Conservation (phyloP, 2,888 invertebrate species). For the Hydrotaea diabolus region DNA sequence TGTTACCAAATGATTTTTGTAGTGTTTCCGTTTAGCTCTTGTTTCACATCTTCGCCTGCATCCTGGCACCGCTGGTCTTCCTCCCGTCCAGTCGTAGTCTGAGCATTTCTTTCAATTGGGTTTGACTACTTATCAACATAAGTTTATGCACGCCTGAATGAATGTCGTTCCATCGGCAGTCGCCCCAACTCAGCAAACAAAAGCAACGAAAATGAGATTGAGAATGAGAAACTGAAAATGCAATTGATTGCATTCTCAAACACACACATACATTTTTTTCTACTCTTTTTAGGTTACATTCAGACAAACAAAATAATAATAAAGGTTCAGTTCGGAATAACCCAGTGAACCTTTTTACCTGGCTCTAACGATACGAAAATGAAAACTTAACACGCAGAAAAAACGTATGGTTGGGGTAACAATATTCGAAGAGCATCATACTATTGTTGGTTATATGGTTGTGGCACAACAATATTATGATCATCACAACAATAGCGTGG, state of each 20-base stretch:
- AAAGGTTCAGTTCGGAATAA: background rate
- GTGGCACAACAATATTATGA: too few relatives aligned
- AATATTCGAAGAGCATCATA: too few relatives aligned
- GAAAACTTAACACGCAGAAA: too few relatives aligned
- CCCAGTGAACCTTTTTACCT: background rate
- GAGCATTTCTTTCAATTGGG: conserved; percentile 30
- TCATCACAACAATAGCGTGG: too few relatives aligned
- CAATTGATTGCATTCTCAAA: conserved; percentile 24
- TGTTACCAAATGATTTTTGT: conserved; percentile 11
- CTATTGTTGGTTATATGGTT: too few relatives aligned
- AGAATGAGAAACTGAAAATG: conserved; percentile 16
- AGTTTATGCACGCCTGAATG: conserved; percentile 64
- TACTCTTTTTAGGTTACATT: background rate
- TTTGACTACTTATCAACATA: conserved; percentile 66
- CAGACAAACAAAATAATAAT: conserved; percentile 10
- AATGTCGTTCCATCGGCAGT: conserved; percentile 48
- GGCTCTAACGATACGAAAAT: too few relatives aligned
- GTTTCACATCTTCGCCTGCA: background rate
- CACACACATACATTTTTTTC: background rate
- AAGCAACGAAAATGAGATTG: conserved; percentile 2
- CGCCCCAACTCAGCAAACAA: conserved; percentile 3
- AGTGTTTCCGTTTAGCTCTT: background rate
- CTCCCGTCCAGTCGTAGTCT: background rate
- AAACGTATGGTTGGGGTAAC: too few relatives aligned
- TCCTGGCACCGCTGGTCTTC: background rate